Evolutionary conservation across 2,888 invertebrate genomes (phyloP).

Genomic region (Hofmannophila pseudospretella): DNA sequence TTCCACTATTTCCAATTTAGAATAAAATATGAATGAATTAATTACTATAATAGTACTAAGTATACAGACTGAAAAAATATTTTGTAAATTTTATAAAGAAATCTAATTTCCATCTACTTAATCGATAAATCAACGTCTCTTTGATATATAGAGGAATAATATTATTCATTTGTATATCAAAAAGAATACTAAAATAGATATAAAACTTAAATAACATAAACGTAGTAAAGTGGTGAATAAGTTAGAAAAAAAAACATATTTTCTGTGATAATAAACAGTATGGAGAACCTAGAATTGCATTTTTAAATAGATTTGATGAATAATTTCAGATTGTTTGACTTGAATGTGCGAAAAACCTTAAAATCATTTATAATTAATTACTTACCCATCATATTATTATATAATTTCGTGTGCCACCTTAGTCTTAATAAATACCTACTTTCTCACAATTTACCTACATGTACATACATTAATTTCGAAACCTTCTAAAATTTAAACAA

Average conservation of each 20-base stretch:
- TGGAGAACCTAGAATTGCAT: conserved; percentile 32
- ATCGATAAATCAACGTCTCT: conserved; percentile 1
- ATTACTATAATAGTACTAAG: conserved; percentile 14
- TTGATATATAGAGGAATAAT: conserved; percentile 4
- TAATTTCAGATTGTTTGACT: conserved; percentile 1
- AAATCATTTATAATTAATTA: neutral
- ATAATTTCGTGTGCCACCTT: conserved; percentile 14
- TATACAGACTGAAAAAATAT: conserved; percentile 35
- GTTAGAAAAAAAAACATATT: conserved; percentile 36
- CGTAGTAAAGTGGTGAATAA: conserved; percentile 18
- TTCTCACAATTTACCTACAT: neutral
- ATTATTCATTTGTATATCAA: conserved; percentile 9
- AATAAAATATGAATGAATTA: conserved; percentile 15
- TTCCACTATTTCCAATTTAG: conserved; percentile 28
- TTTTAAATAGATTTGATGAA: conserved; percentile 3
- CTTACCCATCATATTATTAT: conserved; percentile 1
- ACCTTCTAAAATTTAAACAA: neutral
- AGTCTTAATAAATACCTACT: neutral
- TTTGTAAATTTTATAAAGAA: conserved; percentile 25
- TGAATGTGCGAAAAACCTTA: conserved; percentile 17
- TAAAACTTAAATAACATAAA: conserved; percentile 8
- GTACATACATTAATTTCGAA: neutral
- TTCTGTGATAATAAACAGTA: conserved; percentile 54
- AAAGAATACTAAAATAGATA: conserved; percentile 12
- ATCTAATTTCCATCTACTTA: neutral